A percentile compares a stretch with the other conserved stretches of the same genome.
Evolutionary conservation across 2,888 invertebrate species (phyloP).

Genomic region (Caenorhabditis macrosperma): DNA sequence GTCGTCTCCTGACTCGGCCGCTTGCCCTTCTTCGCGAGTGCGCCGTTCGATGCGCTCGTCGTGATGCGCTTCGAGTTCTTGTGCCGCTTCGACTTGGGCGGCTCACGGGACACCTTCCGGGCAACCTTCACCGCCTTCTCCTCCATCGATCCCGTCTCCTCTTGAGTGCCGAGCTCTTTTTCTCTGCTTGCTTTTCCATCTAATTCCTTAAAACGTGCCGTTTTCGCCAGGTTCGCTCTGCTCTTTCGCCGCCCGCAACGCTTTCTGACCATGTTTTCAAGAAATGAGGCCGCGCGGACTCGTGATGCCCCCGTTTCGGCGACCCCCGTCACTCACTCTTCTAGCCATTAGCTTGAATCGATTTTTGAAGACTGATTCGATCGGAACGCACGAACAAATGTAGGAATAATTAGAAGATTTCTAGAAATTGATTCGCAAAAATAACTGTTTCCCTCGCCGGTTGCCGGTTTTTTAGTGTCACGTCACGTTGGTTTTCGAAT

Average conservation of each 20-base stretch:
- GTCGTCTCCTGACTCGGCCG: neutral
- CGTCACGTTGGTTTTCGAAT: no score
- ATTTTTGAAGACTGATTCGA: constrained; percentile 32
- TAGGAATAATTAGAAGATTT: no score
- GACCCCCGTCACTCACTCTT: neutral
- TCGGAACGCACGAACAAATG: neutral
- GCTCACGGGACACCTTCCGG: neutral
- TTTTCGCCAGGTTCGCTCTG: neutral
- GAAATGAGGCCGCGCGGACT: no score
- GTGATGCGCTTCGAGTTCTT: neutral
- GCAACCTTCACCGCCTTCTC: constrained; percentile 2
- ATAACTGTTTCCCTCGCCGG: no score
- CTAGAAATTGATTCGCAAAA: no score
- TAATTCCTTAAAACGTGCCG: neutral
- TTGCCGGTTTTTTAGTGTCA: no score
- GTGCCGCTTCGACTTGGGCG: neutral
- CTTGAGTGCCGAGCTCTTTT: constrained; percentile 12
- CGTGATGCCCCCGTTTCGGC: no score
- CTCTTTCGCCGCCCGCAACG: no score
- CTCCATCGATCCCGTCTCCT: neutral
- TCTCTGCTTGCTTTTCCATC: constrained; percentile 10
- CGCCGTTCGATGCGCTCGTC: neutral
- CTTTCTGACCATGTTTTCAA: no score
- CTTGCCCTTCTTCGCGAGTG: constrained; percentile 8
- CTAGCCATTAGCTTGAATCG: constrained; percentile 33